Conservation (phyloP, 2,888 invertebrate species). For the Lydus trimaculatus region DNA sequence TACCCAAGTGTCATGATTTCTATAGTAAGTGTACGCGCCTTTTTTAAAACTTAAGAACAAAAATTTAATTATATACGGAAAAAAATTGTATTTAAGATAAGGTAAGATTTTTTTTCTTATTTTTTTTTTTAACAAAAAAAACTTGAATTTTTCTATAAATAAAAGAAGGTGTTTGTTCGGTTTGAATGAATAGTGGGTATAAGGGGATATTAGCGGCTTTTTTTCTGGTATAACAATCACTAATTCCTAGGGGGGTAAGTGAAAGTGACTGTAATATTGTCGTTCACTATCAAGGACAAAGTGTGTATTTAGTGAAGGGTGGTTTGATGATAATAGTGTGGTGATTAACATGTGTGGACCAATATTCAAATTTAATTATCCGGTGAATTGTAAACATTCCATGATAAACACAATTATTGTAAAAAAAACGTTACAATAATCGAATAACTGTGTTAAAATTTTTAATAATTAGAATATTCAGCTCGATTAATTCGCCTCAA, state of each 20-base stretch:
- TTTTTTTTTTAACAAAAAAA: background rate
- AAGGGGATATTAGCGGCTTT: background rate
- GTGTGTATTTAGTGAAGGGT: background rate
- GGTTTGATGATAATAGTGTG: background rate
- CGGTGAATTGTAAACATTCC: background rate
- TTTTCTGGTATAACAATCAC: background rate
- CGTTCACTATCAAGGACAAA: constrained; percentile 2
- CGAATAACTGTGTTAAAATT: background rate
- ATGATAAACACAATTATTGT: background rate
- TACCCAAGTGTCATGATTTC: constrained; percentile 63
- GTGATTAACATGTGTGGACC: background rate
- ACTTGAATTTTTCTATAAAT: background rate
- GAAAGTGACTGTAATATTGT: background rate
- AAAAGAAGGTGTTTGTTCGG: background rate
- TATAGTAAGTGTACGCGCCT: constrained; percentile 60
- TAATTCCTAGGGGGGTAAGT: background rate
- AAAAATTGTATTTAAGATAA: background rate
- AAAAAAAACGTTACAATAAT: background rate
- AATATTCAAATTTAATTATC: background rate
- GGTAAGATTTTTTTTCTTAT: background rate
- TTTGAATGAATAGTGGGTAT: background rate
- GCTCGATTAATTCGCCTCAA: background rate
- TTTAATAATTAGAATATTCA: background rate
- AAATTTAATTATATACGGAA: constrained; percentile 1
- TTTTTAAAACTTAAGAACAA: constrained; percentile 58